A percentile compares a stretch with the other conserved stretches of the same genome.
Evolutionary conservation across 2,888 invertebrate species (phyloP).

Genomic region (Pediacus dermestoides): DNA sequence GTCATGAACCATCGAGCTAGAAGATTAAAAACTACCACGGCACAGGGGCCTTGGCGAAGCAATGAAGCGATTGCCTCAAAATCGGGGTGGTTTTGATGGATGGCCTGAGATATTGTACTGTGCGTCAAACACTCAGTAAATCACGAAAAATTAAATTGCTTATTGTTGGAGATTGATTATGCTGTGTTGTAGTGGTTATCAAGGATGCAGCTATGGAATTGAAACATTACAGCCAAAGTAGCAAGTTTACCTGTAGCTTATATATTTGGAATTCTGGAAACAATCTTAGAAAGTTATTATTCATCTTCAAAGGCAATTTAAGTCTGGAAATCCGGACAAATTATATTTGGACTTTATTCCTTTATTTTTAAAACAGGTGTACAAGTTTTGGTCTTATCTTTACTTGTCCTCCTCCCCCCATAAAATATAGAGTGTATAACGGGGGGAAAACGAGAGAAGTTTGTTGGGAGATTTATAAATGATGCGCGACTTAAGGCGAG

Average conservation of each 20-base stretch:
- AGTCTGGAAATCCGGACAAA: neutral
- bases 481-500: slow-evolving; percentile 38
- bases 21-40: slow-evolving; percentile 7
- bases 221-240: too few species aligned
- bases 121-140: slow-evolving; percentile 7
- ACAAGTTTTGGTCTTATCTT: slow-evolving; percentile 6
- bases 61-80: slow-evolving; percentile 7
- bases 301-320: neutral
- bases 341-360: neutral
- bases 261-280: too few species aligned
- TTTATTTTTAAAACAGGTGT: slow-evolving; percentile 7
- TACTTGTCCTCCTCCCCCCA: neutral
- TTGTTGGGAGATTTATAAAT: slow-evolving; percentile 34
- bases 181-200: too few species aligned
- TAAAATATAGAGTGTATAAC: neutral
- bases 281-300: too few species aligned
- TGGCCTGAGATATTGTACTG: slow-evolving; percentile 9
- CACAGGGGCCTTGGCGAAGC: slow-evolving; percentile 3
- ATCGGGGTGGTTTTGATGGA: slow-evolving; percentile 8
- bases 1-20: slow-evolving; percentile 9
- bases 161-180: too few species aligned
- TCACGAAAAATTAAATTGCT: slow-evolving; percentile 9
- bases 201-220: slow-evolving; percentile 4
- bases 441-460: too few species aligned
- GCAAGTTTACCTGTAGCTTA: too few species aligned